These are phyloP conservation scores for Sapajus apella DNA, from an alignment of 2,113 vertebrate species.

Conservation along the genomic window DNA sequence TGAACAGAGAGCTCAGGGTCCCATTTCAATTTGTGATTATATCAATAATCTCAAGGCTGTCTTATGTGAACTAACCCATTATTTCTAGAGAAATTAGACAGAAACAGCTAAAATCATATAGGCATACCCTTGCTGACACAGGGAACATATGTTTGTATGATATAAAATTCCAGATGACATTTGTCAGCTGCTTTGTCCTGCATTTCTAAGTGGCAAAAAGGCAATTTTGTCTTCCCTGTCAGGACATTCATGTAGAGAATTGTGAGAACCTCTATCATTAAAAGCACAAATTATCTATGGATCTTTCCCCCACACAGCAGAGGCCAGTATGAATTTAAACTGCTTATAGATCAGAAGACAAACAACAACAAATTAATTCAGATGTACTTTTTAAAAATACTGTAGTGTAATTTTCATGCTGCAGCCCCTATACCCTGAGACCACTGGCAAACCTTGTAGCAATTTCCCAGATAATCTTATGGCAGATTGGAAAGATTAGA, in stretches of 20 bases:
- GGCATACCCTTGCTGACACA: slow-evolving; percentile 28
- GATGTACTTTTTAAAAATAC: slow-evolving; percentile 56
- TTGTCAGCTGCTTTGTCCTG: slow-evolving; percentile 63
- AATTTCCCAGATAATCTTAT: slow-evolving; percentile 65
- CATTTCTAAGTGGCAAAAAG: slow-evolving; percentile 72
- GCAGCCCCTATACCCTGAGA: slow-evolving; percentile 11
- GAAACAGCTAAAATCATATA: slow-evolving; percentile 55
- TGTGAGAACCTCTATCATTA: slow-evolving; percentile 12
- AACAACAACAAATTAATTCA: slow-evolving; percentile 70
- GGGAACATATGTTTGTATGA: slow-evolving; percentile 31
- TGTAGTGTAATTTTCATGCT: slow-evolving; percentile 35
- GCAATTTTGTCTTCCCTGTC: slow-evolving; percentile 57
- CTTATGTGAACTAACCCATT: slow-evolving; percentile 59
- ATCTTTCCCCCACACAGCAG: slow-evolving; percentile 16
- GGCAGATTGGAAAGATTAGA: slow-evolving; percentile 59
- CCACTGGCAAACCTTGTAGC: slow-evolving; percentile 27
- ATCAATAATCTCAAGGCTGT: slow-evolving; percentile 64
- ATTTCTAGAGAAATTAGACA: slow-evolving; percentile 68
- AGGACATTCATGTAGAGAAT: background rate
- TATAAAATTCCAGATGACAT: slow-evolving; percentile 65
- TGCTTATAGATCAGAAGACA: slow-evolving; percentile 48
- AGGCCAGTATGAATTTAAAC: slow-evolving; percentile 43
- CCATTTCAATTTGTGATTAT: slow-evolving; percentile 67
- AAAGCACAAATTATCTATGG: slow-evolving; percentile 56
- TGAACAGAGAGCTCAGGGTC: slow-evolving; percentile 36